Conservation (phyloP, 2,113 vertebrate genomes). For the Carlito syrichta region DNA sequence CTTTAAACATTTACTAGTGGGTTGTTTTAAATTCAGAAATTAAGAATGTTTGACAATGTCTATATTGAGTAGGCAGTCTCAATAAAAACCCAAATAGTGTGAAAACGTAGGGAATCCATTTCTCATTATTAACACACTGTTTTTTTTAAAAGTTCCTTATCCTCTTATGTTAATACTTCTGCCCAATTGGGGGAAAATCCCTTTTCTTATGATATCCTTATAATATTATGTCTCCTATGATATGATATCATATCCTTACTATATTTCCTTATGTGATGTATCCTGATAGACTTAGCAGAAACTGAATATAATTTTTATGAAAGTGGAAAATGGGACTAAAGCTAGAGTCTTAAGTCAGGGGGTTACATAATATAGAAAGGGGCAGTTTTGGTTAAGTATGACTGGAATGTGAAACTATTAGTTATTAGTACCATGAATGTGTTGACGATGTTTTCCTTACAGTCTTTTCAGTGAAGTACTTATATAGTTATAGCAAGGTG, state of each 20-base stretch:
- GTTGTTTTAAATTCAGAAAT: conserved; percentile 9
- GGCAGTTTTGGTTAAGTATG: not conserved
- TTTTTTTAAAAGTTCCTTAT: not conserved
- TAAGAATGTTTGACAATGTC: not conserved
- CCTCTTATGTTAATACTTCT: not conserved
- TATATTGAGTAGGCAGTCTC: not conserved
- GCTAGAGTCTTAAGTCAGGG: not conserved
- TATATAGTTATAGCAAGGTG: not conserved
- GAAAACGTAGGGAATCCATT: not conserved
- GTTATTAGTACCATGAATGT: not conserved
- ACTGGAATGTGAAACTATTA: not conserved
- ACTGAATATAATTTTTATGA: not conserved
- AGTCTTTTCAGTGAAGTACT: not conserved
- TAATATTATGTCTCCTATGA: not conserved
- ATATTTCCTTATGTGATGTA: not conserved
- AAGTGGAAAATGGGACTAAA: not conserved
- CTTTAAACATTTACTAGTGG: conserved; percentile 10
- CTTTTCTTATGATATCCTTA: not conserved
- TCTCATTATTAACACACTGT: conserved; percentile 10
- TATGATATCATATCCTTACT: not conserved
- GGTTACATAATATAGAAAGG: not conserved
- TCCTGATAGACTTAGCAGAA: conserved; percentile 20
- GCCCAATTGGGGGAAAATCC: not conserved
- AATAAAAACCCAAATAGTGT: not conserved
- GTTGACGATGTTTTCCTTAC: conserved; percentile 12